phyloP scores from a whole-genome alignment of 2,888 invertebrate species.

The Diadegma fenestrale region DNA sequence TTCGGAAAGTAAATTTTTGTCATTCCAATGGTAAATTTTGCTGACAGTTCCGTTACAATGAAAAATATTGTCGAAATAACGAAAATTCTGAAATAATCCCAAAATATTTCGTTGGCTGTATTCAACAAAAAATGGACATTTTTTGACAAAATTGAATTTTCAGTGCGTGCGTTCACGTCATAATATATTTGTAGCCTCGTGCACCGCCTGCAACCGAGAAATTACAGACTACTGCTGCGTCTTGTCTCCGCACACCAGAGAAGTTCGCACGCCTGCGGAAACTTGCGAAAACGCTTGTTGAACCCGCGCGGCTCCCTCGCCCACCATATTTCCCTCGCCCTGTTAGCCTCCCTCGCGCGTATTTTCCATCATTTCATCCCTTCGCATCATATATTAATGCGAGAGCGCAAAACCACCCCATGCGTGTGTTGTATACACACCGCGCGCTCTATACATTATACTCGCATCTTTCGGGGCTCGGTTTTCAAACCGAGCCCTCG shows the following conservation, averaged over 20 bases:
- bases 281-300: constrained; percentile 73
- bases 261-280: constrained; percentile 71
- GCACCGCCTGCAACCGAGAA: constrained; percentile 59
- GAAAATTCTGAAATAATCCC: too few relatives aligned
- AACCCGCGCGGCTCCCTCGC: constrained; percentile 57
- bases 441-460: background rate
- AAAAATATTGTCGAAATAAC: too few relatives aligned
- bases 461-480: constrained; percentile 30
- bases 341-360: constrained; percentile 27
- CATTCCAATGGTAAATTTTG: too few relatives aligned
- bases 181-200: constrained; percentile 22
- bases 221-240: constrained; percentile 63
- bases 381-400: constrained; percentile 61
- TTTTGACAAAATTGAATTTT: too few relatives aligned
- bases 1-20: too few relatives aligned
- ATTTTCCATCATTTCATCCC: constrained; percentile 44
- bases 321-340: background rate
- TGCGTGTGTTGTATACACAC: constrained; percentile 31
- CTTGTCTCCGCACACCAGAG: constrained; percentile 53
- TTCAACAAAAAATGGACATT: too few relatives aligned
- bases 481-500: constrained; percentile 34
- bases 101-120: too few relatives aligned
- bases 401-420: constrained; percentile 34
- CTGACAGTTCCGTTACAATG: too few relatives aligned
- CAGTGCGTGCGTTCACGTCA: background rate